Evolutionary conservation across 2,797 vertebrate genomes (phyloP).

Genomic region (Darevskia nairensis): DNA sequence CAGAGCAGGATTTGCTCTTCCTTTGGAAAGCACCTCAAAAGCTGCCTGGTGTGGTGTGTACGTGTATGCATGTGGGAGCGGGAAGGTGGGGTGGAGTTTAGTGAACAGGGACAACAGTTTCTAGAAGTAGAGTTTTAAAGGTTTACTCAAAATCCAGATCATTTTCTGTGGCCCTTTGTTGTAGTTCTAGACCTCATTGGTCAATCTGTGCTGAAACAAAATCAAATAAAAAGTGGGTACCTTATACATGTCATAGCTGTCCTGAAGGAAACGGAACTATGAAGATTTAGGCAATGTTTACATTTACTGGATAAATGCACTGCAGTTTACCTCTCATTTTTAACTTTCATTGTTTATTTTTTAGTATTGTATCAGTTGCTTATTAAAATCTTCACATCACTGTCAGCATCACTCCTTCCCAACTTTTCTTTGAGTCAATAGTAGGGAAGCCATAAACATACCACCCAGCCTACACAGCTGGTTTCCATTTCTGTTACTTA

Average conservation of each 20-base stretch:
- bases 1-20: not conserved
- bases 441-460: not conserved
- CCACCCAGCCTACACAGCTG: not conserved
- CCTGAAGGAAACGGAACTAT: not conserved
- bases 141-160: not conserved
- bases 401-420: not conserved
- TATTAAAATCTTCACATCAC: not conserved
- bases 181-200: not conserved
- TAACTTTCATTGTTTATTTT: not conserved
- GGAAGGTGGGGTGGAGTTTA: too few relatives aligned
- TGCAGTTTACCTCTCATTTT: not conserved
- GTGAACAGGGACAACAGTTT: not conserved
- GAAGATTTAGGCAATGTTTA: not conserved
- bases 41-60: not conserved
- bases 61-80: too few relatives aligned
- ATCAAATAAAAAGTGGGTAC: not conserved
- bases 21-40: not conserved
- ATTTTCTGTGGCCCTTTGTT: not conserved
- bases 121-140: not conserved
- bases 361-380: not conserved
- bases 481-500: slow-evolving; percentile 6
- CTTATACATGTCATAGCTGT: not conserved
- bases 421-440: not conserved
- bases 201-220: not conserved
- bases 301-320: not conserved